Evolutionary conservation across 2,113 vertebrate species (phyloP).

Genomic region (Piaya cayana): DNA sequence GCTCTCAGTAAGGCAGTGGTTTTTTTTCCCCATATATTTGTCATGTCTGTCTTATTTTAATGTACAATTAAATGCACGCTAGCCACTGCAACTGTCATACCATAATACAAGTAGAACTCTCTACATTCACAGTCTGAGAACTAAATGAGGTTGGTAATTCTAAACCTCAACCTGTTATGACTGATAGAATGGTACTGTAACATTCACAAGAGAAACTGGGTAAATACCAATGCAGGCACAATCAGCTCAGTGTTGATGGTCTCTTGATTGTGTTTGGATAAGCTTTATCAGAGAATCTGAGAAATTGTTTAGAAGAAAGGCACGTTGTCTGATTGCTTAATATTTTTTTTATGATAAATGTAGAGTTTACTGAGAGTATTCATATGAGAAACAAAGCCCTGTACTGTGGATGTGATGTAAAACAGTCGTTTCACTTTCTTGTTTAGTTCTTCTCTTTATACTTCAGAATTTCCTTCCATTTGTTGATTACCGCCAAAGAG

Average conservation of each 20-base stretch:
- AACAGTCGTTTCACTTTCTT: neutral
- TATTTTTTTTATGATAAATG: neutral
- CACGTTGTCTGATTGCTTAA: neutral
- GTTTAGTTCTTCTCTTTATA: neutral
- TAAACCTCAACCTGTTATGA: neutral
- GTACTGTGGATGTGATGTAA: neutral
- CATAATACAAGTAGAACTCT: neutral
- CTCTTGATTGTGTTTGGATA: neutral
- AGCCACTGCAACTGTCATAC: neutral
- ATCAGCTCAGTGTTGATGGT: neutral
- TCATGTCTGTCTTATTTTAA: neutral
- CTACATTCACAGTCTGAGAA: neutral
- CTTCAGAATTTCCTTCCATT: neutral
- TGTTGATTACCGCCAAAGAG: neutral
- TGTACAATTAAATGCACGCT: neutral
- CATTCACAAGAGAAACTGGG: neutral
- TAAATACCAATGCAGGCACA: neutral
- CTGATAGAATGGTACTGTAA: neutral
- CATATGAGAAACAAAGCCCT: neutral
- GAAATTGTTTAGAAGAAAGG: neutral
- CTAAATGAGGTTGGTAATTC: neutral
- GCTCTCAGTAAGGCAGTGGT: neutral
- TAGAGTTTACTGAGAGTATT: neutral
- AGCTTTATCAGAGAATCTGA: neutral
- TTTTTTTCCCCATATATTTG: rapidly evolving